Conservation (phyloP, 1,140 invertebrate species). For the Pogonomyrmex barbatus region DNA sequence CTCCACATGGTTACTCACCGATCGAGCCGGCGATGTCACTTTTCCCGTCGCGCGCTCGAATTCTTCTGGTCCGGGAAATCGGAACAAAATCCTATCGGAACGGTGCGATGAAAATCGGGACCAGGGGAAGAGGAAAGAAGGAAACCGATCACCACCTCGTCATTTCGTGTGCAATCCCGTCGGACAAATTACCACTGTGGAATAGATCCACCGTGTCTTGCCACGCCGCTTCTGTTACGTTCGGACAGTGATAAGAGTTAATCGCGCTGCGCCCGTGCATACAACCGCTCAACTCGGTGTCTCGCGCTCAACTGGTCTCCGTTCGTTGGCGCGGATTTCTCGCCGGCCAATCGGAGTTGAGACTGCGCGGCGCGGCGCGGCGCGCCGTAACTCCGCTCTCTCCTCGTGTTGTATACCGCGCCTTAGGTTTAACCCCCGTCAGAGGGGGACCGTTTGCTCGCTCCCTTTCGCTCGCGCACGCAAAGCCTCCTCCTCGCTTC, state of each 20-base stretch:
- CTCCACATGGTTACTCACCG: conserved; percentile 26
- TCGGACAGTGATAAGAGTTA: conserved; percentile 35
- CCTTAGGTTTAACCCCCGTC: conserved; percentile 73
- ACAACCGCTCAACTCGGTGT: conserved; percentile 82
- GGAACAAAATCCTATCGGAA: conserved; percentile 21
- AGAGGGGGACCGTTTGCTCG: conserved; percentile 19
- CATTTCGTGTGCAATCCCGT: conserved; percentile 11
- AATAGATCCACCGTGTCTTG: conserved; percentile 18
- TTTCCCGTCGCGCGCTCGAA: conserved; percentile 41
- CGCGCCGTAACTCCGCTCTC: conserved; percentile 68
- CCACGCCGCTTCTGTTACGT: not conserved
- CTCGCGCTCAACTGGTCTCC: conserved; percentile 85
- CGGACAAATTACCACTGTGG: not conserved
- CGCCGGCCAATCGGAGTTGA: conserved; percentile 78
- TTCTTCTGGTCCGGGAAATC: conserved; percentile 5
- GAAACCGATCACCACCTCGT: conserved; percentile 29
- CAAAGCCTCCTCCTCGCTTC: conserved; percentile 6
- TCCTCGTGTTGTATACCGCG: conserved; percentile 69
- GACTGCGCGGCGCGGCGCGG: conserved; percentile 81
- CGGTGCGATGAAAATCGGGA: not conserved
- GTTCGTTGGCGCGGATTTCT: conserved; percentile 81
- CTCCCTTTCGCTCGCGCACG: conserved; percentile 23
- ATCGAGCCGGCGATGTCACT: conserved; percentile 58
- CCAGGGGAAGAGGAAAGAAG: not conserved
- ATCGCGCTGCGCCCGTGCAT: conserved; percentile 61